Evolutionary conservation across 2,888 invertebrate species (phyloP).

Genomic region (Camptogramma bilineatum): DNA sequence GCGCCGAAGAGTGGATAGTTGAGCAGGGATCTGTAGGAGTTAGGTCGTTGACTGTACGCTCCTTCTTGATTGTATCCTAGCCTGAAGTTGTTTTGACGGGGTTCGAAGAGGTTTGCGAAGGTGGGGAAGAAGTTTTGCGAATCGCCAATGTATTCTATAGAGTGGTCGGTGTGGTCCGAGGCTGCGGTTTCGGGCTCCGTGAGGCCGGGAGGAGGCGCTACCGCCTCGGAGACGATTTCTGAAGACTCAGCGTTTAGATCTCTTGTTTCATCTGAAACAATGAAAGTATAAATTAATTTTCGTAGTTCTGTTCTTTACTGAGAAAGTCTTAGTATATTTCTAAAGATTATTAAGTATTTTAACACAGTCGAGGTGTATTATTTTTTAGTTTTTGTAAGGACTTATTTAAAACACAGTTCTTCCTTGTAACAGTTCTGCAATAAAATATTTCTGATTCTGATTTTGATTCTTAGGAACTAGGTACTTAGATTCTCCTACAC

Average conservation of each 20-base stretch:
- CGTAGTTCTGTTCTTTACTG: background rate
- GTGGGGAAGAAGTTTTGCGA: slow-evolving; percentile 92
- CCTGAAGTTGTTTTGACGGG: slow-evolving; percentile 83
- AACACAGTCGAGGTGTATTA: too few relatives aligned
- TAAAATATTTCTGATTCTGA: too few relatives aligned
- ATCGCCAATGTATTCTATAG: slow-evolving; percentile 82
- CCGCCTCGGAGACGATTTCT: slow-evolving; percentile 76
- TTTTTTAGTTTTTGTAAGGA: too few relatives aligned
- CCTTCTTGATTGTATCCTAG: slow-evolving; percentile 86
- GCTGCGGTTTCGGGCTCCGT: slow-evolving; percentile 60
- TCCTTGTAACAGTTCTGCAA: too few relatives aligned
- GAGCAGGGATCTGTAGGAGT: slow-evolving; percentile 76
- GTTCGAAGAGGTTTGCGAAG: slow-evolving; percentile 88
- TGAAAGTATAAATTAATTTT: slow-evolving; percentile 26
- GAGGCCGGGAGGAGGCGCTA: slow-evolving; percentile 69
- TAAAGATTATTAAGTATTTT: too few relatives aligned
- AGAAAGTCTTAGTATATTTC: too few relatives aligned
- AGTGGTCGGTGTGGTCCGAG: slow-evolving; percentile 74
- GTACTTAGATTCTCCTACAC: too few relatives aligned
- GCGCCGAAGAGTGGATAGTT: slow-evolving; percentile 77
- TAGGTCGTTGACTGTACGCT: slow-evolving; percentile 86
- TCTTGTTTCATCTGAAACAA: slow-evolving; percentile 73
- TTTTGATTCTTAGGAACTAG: too few relatives aligned
- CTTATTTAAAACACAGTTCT: too few relatives aligned
- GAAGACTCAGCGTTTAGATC: slow-evolving; percentile 79